Evolutionary conservation across 2,797 vertebrate species (phyloP).

Genomic region (Gouania willdenowi): DNA sequence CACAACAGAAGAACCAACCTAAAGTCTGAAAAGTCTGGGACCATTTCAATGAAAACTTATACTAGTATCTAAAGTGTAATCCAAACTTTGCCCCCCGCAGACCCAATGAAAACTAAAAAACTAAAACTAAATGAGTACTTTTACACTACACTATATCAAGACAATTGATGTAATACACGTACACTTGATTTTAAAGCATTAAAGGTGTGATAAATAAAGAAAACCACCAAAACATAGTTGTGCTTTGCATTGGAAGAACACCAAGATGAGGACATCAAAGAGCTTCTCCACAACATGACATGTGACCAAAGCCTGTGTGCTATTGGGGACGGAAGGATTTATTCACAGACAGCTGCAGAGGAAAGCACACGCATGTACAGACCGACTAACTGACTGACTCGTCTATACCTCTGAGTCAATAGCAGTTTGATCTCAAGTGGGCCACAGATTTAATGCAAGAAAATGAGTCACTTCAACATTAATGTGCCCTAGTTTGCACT

Average conservation of each 20-base stretch:
- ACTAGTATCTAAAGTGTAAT: too few relatives aligned
- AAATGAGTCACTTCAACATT: too few relatives aligned
- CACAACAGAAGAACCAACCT: too few relatives aligned
- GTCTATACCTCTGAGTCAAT: constrained; percentile 26
- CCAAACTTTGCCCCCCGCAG: too few relatives aligned
- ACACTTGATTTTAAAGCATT: constrained; percentile 2
- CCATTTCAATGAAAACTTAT: too few relatives aligned
- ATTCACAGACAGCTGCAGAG: constrained; percentile 69
- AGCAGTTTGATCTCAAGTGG: too few relatives aligned
- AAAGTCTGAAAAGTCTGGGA: too few relatives aligned
- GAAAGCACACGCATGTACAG: constrained; percentile 42
- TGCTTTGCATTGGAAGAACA: background rate
- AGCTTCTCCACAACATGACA: constrained; percentile 18
- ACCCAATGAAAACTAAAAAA: too few relatives aligned
- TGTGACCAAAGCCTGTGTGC: constrained; percentile 37
- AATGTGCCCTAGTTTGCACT: too few relatives aligned
- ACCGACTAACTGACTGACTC: constrained; percentile 24
- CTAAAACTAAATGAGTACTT: too few relatives aligned
- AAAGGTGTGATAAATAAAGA: background rate
- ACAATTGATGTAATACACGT: background rate
- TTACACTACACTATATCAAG: too few relatives aligned
- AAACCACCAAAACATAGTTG: background rate
- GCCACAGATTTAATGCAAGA: too few relatives aligned
- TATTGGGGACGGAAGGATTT: constrained; percentile 71
- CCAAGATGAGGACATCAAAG: background rate